phyloP scores from a whole-genome alignment of 2,113 vertebrate genomes.

The Penelope pileata region DNA sequence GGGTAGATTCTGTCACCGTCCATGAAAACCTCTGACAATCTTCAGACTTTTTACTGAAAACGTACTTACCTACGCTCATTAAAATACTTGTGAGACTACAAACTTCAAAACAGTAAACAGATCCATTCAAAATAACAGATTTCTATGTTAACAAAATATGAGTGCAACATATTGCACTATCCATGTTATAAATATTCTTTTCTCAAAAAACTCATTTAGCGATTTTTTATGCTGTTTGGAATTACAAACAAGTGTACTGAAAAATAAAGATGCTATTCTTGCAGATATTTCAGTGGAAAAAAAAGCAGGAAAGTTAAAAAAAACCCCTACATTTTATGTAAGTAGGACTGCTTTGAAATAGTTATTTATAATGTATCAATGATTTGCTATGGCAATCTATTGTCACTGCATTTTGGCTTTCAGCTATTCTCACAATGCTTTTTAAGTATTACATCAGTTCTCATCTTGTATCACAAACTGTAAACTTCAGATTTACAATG shows the following conservation, averaged over 20 bases:
- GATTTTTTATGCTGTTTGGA: background rate
- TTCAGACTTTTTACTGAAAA: background rate
- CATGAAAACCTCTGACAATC: background rate
- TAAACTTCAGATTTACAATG: slow-evolving; percentile 12
- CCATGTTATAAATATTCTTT: background rate
- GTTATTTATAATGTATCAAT: background rate
- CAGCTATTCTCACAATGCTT: background rate
- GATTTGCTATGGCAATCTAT: background rate
- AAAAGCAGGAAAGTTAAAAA: background rate
- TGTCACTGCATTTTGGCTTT: background rate
- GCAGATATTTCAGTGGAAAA: background rate
- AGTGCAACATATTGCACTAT: background rate
- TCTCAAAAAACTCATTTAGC: background rate
- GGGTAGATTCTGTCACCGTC: background rate
- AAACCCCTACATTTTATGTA: background rate
- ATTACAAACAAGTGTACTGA: background rate
- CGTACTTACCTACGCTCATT: background rate
- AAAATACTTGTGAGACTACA: background rate
- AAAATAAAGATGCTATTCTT: background rate
- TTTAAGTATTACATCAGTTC: background rate
- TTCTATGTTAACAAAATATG: background rate
- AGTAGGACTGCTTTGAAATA: background rate
- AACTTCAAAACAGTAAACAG: background rate
- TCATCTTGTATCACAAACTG: background rate
- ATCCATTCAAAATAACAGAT: background rate